Base-by-base conservation (phyloP, 2,888 invertebrate species). In the Harmothoe impar region DNA sequence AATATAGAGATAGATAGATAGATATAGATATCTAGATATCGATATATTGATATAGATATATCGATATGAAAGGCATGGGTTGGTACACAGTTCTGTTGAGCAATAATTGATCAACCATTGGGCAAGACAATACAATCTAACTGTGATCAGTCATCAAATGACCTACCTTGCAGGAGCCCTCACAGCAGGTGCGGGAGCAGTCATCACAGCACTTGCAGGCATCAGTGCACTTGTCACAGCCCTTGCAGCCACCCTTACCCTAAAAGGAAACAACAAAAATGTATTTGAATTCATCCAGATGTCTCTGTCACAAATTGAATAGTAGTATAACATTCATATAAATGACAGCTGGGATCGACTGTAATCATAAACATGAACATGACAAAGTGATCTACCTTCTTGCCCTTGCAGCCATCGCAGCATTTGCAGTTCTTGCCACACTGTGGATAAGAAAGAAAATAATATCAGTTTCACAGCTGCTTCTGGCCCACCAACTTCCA, bases 131-230 rank as follows among this genome's bases (percentile, higher is more conserved):
- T 20, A 62, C 1, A n/a, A 7, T n/a, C 15, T n/a, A n/a, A n/a
- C n/a, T n/a, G n/a, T n/a, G n/a, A n/a, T n/a, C n/a, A n/a, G n/a
- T n/a, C n/a, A n/a, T n/a, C n/a, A n/a, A n/a, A n/a, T 52, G 10
- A n/a, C 62, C n/a, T n/a, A 62, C 62, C 62, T 62, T 62, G 62
- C 62, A 62, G 7, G 7, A 12, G n/a, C 7, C 20, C 20, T 20
- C 23, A 62, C 62, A 62, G 62, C 62, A 62, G 3, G 7, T 15
- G 1, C 12, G 3, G 15, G 62, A 5, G 62, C 62, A 62, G 62
- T 62, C 62, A 62, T 62, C 62, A 62, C 62, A 62, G 62, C 62
- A 62, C 62, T 62, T 62, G 62, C 62, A 62, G 62, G 23, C 62
- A 62, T 62, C 62, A 62, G 62, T 62, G 62, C 62, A 62, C 62